A percentile compares a stretch with the other conserved stretches of the same genome.
These are phyloP conservation scores for Liodrosophila aerea DNA, from an alignment of 2,888 invertebrate species.

Conservation along the genomic window DNA sequence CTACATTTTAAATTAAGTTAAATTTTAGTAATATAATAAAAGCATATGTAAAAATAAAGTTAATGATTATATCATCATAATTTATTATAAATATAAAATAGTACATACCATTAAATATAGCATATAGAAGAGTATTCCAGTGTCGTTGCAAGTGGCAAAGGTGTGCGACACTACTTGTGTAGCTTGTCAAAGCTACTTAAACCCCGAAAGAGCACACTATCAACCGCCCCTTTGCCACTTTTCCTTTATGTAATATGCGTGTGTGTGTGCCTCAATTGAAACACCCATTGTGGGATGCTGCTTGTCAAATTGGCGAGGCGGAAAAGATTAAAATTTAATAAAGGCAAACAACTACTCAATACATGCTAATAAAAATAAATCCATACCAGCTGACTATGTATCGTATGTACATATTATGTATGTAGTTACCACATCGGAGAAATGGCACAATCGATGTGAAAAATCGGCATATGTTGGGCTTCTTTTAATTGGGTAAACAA, in stretches of 20 bases:
- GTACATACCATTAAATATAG: too few relatives aligned
- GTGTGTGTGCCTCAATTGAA: constrained; percentile 72
- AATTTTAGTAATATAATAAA: too few relatives aligned
- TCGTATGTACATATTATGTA: too few relatives aligned
- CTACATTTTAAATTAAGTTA: too few relatives aligned
- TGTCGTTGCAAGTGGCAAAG: constrained; percentile 3
- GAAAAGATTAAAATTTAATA: constrained; percentile 70
- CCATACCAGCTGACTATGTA: constrained; percentile 46
- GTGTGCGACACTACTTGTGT: constrained; percentile 1
- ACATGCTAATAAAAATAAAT: constrained; percentile 21
- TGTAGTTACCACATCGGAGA: too few relatives aligned
- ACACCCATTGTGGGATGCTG: constrained; percentile 57
- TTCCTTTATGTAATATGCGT: too few relatives aligned
- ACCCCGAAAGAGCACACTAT: constrained; percentile 8
- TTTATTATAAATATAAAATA: too few relatives aligned
- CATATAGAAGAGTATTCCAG: constrained; percentile 21
- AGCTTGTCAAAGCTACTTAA: constrained; percentile 1
- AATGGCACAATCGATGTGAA: constrained; percentile 30
- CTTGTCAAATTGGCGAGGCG: constrained; percentile 62
- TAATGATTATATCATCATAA: too few relatives aligned
- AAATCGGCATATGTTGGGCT: constrained; percentile 75
- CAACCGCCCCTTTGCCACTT: constrained; percentile 20
- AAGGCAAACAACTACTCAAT: constrained; percentile 48
- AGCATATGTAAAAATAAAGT: too few relatives aligned
- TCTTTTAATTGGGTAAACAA: constrained; percentile 75